These are phyloP conservation scores for Tenebrosternarchus preto DNA, from an alignment of 2,113 vertebrate genomes.

Conservation along the genomic window DNA sequence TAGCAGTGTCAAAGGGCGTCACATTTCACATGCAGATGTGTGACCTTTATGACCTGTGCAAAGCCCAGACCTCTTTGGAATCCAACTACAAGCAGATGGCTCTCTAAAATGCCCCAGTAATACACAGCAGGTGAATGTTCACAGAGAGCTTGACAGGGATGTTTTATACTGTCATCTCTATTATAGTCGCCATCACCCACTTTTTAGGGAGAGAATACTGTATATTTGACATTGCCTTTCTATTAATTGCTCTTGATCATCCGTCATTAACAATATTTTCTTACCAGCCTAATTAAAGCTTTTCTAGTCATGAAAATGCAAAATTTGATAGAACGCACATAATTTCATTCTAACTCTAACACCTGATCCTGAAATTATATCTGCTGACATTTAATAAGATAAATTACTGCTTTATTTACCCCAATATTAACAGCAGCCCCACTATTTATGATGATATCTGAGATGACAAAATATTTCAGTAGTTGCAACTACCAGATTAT, in stretches of 20 bases:
- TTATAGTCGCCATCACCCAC: background rate
- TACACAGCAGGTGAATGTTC: background rate
- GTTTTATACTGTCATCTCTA: background rate
- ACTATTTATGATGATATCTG: background rate
- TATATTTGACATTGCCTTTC: background rate
- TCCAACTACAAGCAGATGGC: constrained; percentile 13
- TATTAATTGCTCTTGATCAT: too few species aligned
- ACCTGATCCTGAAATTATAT: too few species aligned
- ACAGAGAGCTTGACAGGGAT: background rate
- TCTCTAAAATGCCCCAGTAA: background rate
- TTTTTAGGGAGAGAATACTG: background rate
- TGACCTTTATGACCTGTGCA: constrained; percentile 79
- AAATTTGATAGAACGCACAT: background rate
- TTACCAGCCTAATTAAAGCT: too few species aligned
- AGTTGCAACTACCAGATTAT: too few species aligned
- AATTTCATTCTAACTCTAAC: too few species aligned
- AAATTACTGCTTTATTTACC: background rate
- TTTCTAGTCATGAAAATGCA: background rate
- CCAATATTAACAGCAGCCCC: background rate
- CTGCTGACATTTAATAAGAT: background rate
- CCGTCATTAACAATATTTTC: too few species aligned
- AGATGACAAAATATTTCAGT: background rate
- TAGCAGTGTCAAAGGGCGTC: constrained; percentile 79
- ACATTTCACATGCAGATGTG: constrained; percentile 96
- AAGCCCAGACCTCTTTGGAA: constrained; percentile 16